phyloP scores from a whole-genome alignment of 2,888 invertebrate genomes.

The Acholoe squamosa region DNA sequence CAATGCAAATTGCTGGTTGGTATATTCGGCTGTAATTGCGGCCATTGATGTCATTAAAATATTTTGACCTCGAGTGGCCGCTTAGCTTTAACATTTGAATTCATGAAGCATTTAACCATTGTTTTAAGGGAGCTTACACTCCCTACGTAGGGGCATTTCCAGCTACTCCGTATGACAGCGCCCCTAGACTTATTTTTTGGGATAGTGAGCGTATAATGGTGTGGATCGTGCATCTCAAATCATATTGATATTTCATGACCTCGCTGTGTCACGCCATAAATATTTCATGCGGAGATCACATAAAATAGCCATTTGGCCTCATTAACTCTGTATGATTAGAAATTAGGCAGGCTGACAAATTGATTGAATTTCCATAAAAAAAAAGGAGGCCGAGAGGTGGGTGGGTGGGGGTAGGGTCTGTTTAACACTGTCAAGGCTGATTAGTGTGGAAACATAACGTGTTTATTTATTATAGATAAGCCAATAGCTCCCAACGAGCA shows the following conservation, averaged over 20 bases:
- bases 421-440: background rate
- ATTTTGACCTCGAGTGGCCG: no score
- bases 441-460: conserved; percentile 9
- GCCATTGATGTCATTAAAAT: no score
- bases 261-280: background rate
- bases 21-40: no score
- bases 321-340: conserved; percentile 29
- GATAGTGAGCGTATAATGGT: background rate
- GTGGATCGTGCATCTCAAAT: background rate
- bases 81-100: no score
- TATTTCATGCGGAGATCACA: conserved; percentile 52
- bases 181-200: no score
- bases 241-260: conserved; percentile 47
- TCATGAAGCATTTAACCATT: no score
- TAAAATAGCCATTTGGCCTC: background rate
- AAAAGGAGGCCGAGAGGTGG: background rate
- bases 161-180: no score
- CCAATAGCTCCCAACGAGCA: background rate
- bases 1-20: no score
- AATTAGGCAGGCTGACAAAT: conserved; percentile 48
- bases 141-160: no score
- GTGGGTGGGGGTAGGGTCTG: background rate
- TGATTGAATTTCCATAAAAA: conserved; percentile 60
- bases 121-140: no score
- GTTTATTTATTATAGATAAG: conserved; percentile 61